These are phyloP conservation scores for Polyodon spathula DNA, from an alignment of 2,113 vertebrate species.

Conservation along the genomic window DNA sequence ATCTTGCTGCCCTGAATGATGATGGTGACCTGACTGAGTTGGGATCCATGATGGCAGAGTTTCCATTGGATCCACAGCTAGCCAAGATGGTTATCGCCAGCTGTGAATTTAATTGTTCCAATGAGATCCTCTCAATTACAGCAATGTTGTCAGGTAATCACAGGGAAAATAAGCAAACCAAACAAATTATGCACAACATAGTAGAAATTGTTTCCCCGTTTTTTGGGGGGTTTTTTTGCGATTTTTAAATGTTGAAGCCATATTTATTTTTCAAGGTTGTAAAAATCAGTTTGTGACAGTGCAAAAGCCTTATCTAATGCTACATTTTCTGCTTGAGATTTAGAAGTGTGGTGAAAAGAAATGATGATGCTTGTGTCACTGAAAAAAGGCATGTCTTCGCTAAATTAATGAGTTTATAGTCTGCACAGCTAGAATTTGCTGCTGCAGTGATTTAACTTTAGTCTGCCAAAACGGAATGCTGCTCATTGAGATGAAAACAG, in stretches of 20 bases:
- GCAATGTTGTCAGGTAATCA: conserved; percentile 98
- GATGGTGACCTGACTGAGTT: conserved; percentile 91
- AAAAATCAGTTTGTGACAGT: too few relatives aligned
- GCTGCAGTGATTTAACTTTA: conserved; percentile 37
- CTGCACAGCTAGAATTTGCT: conserved; percentile 35
- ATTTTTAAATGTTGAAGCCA: too few relatives aligned
- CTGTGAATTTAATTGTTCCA: conserved; percentile 98
- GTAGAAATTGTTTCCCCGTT: too few relatives aligned
- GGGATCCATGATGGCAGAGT: conserved; percentile 97
- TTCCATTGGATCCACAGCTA: conserved; percentile 89
- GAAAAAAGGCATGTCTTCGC: conserved; percentile 32
- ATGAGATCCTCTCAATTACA: conserved; percentile 95
- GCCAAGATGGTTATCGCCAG: conserved; percentile 98
- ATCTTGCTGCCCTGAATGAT: conserved; percentile 89
- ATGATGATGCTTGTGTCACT: conserved; percentile 29
- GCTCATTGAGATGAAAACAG: conserved; percentile 49
- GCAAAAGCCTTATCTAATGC: too few relatives aligned
- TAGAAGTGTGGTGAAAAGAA: conserved; percentile 18
- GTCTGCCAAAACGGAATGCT: conserved; percentile 52
- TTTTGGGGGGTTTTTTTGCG: too few relatives aligned
- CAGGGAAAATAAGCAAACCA: conserved; percentile 36
- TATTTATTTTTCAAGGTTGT: too few relatives aligned
- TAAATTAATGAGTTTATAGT: conserved; percentile 42
- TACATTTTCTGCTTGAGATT: background rate
- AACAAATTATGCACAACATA: too few relatives aligned